A percentile compares a stretch with the other conserved stretches of the same genome.
phyloP scores from a whole-genome alignment of 2,888 invertebrate species.

The Drosophila stalkeri region DNA sequence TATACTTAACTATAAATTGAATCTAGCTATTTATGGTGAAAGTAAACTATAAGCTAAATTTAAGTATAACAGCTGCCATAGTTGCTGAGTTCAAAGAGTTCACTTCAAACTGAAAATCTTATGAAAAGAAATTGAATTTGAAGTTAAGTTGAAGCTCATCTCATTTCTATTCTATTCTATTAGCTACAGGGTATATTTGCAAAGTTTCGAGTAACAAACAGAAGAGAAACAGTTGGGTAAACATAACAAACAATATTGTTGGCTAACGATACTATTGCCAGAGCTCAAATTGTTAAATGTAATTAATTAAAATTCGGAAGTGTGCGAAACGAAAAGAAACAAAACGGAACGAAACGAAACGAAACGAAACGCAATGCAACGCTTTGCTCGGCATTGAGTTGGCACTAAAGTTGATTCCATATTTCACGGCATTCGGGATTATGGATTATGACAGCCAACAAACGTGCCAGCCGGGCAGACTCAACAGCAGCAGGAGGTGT shows the following conservation, averaged over 20 bases:
- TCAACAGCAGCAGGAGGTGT: background rate
- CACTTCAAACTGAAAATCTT: too few species aligned
- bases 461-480: conserved; percentile 28
- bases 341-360: conserved; percentile 10
- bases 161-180: too few species aligned
- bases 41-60: too few species aligned
- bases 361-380: conserved; percentile 9
- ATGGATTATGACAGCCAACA: conserved; percentile 49
- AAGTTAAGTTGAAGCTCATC: background rate
- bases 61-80: background rate
- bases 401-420: conserved; percentile 38
- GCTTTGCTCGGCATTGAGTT: conserved; percentile 18
- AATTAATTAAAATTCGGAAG: conserved; percentile 52
- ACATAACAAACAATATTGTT: conserved; percentile 19
- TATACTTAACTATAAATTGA: too few species aligned
- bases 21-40: background rate
- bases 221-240: conserved; percentile 10
- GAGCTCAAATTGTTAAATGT: conserved; percentile 37
- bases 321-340: background rate
- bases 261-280: conserved; percentile 17
- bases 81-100: background rate
- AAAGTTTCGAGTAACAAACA: conserved; percentile 4
- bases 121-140: background rate
- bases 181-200: conserved; percentile 8
- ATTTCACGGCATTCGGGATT: conserved; percentile 51